A percentile compares a stretch with the other conserved stretches of the same genome.
Evolutionary conservation across 2,797 vertebrate genomes (phyloP).

Genomic region (Lacerta bilineata): DNA sequence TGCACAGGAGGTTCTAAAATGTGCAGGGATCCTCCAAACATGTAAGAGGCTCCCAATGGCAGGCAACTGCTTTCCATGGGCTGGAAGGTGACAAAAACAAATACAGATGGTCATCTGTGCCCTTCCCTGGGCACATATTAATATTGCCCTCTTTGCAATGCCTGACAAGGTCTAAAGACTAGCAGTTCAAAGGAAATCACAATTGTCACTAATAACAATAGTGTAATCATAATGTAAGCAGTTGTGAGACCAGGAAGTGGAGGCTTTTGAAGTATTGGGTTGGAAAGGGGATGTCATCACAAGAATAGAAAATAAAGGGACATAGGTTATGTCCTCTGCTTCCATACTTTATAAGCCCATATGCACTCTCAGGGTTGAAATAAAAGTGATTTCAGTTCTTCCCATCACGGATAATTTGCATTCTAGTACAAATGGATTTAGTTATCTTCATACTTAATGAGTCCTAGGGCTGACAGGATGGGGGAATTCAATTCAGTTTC

Average conservation of each 20-base stretch:
- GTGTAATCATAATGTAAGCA: neutral
- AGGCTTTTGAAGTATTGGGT: neutral
- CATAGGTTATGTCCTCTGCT: neutral
- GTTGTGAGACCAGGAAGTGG: neutral
- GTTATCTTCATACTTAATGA: neutral
- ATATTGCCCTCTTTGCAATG: no score
- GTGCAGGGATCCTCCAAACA: no score
- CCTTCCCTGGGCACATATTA: no score
- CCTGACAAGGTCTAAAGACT: neutral
- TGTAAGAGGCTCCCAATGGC: no score
- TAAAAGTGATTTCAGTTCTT: neutral
- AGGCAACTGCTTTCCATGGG: no score
- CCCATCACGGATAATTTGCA: neutral
- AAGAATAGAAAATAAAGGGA: neutral
- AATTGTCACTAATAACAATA: neutral
- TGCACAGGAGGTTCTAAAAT: neutral
- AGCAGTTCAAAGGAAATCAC: neutral
- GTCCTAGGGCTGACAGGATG: neutral
- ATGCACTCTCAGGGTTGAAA: neutral
- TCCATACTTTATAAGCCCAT: neutral
- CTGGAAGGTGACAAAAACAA: no score
- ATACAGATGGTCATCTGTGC: no score
- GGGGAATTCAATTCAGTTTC: neutral
- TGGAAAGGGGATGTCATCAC: neutral
- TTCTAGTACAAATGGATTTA: neutral